A percentile compares a stretch with the other conserved stretches of the same genome.
These are phyloP conservation scores for Peromyscus californicus DNA, from an alignment of 2,113 vertebrate species.

Conservation along the genomic window DNA sequence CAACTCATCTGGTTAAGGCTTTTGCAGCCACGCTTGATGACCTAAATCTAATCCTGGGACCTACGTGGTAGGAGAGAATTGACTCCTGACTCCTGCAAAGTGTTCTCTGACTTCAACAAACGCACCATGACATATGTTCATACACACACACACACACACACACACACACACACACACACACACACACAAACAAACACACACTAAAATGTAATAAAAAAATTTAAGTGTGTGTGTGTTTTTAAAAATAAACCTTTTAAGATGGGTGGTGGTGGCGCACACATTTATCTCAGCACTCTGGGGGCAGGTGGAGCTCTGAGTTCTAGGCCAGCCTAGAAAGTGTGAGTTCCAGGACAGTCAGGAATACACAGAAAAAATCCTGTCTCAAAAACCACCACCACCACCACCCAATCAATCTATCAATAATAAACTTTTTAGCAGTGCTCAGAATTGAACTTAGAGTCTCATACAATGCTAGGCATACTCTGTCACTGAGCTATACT, in stretches of 20 bases:
- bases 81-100: neutral
- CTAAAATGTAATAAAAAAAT: neutral
- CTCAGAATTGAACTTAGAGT: neutral
- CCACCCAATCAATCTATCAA: neutral
- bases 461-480: neutral
- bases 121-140: neutral
- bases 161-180: no score
- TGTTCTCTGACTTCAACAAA: neutral
- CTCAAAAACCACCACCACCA: neutral
- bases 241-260: neutral
- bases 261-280: neutral
- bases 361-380: neutral
- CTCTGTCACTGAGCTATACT: neutral
- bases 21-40: neutral
- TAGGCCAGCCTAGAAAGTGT: neutral
- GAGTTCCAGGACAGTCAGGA: neutral
- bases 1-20: neutral
- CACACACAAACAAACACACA: neutral
- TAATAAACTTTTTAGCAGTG: neutral
- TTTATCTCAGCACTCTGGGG: neutral
- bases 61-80: neutral
- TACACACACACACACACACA: neutral
- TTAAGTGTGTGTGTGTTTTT: neutral
- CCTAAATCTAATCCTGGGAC: neutral
- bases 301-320: neutral